Evolutionary conservation across 2,888 invertebrate species (phyloP).

Genomic region (Tenthredo livida): DNA sequence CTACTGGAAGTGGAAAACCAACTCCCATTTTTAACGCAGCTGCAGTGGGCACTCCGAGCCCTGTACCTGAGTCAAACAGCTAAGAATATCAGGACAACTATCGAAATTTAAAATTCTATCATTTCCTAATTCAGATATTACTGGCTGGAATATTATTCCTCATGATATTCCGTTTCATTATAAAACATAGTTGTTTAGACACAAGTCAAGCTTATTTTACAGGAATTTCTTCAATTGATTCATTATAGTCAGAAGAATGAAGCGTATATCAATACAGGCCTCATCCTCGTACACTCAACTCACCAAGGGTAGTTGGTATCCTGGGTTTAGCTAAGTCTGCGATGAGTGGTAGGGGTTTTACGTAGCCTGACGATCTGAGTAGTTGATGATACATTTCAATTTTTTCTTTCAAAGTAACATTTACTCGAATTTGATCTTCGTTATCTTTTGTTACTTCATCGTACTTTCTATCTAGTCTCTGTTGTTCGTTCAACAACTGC

Average conservation of each 20-base stretch:
- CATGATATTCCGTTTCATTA: background rate
- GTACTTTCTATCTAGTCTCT: slow-evolving; percentile 86
- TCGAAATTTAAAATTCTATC: slow-evolving; percentile 37
- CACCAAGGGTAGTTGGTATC: slow-evolving; percentile 71
- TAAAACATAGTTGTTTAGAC: background rate
- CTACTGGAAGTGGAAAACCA: slow-evolving; percentile 87
- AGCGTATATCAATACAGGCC: background rate
- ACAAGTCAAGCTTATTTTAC: background rate
- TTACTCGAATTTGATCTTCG: slow-evolving; percentile 83
- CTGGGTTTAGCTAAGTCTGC: slow-evolving; percentile 72
- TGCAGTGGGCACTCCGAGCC: slow-evolving; percentile 88
- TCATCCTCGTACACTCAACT: slow-evolving; percentile 39
- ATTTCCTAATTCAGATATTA: background rate
- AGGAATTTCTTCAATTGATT: background rate
- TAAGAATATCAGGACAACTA: slow-evolving; percentile 40
- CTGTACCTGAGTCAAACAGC: slow-evolving; percentile 63
- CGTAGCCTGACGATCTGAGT: slow-evolving; percentile 71
- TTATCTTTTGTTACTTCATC: slow-evolving; percentile 87
- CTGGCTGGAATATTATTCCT: background rate
- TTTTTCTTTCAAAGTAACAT: slow-evolving; percentile 82
- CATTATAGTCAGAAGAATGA: background rate
- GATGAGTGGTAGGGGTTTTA: slow-evolving; percentile 71
- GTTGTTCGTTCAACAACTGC: slow-evolving; percentile 88
- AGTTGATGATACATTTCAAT: slow-evolving; percentile 75
- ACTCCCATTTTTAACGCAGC: slow-evolving; percentile 93